Percentiles rank a stretch among this genome's conserved stretches.
Evolutionary conservation across 2,888 invertebrate genomes (phyloP).

Genomic region (Galeopsomyia nigrocyanea): DNA sequence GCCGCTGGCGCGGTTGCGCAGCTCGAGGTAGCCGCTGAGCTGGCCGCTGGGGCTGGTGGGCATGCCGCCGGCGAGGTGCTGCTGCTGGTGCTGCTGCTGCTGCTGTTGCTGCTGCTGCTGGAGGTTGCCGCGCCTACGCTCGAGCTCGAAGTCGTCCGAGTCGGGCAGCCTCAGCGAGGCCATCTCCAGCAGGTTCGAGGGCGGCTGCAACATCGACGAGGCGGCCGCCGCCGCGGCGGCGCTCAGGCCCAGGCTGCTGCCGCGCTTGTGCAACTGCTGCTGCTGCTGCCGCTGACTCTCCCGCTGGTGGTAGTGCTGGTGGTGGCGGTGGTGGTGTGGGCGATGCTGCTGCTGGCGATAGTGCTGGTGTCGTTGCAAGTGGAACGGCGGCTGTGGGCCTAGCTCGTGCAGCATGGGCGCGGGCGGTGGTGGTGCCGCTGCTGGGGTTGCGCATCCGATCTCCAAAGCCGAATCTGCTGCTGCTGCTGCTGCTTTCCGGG

Average conservation of each 20-base stretch:
- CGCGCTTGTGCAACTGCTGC: neutral
- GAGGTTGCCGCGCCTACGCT: slow-evolving; percentile 60
- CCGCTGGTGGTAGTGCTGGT: slow-evolving; percentile 2
- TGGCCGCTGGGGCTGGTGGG: slow-evolving; percentile 20
- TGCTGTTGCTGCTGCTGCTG: slow-evolving; percentile 48
- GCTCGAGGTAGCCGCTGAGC: slow-evolving; percentile 37
- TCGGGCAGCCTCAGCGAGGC: slow-evolving; percentile 70
- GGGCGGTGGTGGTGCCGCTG: too few relatives aligned
- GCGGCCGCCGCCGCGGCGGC: slow-evolving; percentile 7
- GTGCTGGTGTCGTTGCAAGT: slow-evolving; percentile 9
- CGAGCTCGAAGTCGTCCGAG: slow-evolving; percentile 68
- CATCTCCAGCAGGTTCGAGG: slow-evolving; percentile 66
- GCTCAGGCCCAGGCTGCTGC: slow-evolving; percentile 5
- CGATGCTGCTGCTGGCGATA: neutral
- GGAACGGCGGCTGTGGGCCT: neutral
- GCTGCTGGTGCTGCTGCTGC: slow-evolving; percentile 11
- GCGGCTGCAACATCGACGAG: slow-evolving; percentile 64
- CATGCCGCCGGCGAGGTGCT: slow-evolving; percentile 14
- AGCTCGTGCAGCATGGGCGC: neutral
- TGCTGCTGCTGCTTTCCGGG: too few relatives aligned
- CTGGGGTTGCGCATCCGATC: too few relatives aligned
- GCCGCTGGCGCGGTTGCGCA: slow-evolving; percentile 12
- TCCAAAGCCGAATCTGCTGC: too few relatives aligned
- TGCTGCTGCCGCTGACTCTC: slow-evolving; percentile 2
- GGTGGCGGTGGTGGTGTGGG: neutral